These are phyloP conservation scores for Montipora cactus DNA, from an alignment of 64 coral and sea anemone species.

Conservation along the genomic window DNA sequence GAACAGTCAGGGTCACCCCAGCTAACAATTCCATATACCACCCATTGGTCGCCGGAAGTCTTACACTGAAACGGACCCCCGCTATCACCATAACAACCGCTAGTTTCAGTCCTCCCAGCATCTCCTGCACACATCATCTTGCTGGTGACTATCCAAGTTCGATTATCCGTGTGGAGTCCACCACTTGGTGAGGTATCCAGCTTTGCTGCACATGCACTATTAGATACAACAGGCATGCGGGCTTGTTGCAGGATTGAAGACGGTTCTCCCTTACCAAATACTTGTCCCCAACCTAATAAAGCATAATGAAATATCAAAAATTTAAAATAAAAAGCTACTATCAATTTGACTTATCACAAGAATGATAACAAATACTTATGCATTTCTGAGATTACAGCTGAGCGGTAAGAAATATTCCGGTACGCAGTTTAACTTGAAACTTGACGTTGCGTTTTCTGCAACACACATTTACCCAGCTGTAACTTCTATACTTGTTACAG, in stretches of 20 bases:
- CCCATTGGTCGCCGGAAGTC: constrained; percentile 52
- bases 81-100: constrained; percentile 83
- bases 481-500: too few relatives aligned
- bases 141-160: constrained; percentile 53
- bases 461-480: too few relatives aligned
- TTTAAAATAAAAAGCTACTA: too few relatives aligned
- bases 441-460: too few relatives aligned
- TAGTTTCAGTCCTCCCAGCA: constrained; percentile 42
- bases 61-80: constrained; percentile 77
- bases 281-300: constrained; percentile 73
- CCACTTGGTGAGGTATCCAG: constrained; percentile 20
- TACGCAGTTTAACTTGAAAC: too few relatives aligned
- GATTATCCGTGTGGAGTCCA: constrained; percentile 43
- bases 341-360: too few relatives aligned
- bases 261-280: not conserved
- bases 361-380: too few relatives aligned
- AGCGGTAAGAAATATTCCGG: too few relatives aligned
- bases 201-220: constrained; percentile 39
- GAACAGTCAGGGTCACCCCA: constrained; percentile 92
- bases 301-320: not conserved
- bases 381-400: too few relatives aligned
- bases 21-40: constrained; percentile 82
- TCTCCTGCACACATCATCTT: constrained; percentile 86
- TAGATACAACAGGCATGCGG: constrained; percentile 70
- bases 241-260: constrained; percentile 66